A percentile compares a stretch with the other conserved stretches of the same genome.
Evolutionary conservation across 2,797 vertebrate genomes (phyloP).

Genomic region (Hozukius guyotensis): DNA sequence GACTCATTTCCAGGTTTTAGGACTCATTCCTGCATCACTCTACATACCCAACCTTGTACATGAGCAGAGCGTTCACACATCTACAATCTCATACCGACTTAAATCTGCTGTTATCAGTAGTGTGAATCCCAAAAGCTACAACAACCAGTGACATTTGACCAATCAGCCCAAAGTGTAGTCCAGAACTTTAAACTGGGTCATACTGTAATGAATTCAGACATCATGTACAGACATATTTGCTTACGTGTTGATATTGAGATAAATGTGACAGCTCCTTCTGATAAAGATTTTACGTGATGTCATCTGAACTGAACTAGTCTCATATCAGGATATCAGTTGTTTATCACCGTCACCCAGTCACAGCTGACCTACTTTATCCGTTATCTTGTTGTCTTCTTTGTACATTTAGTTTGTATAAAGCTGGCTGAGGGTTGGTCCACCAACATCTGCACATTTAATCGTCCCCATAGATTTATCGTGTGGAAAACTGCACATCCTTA

Average conservation of each 20-base stretch:
- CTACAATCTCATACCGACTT: too few relatives aligned
- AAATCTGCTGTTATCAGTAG: too few relatives aligned
- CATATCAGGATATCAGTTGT: not conserved
- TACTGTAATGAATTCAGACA: not conserved
- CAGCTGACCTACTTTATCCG: not conserved
- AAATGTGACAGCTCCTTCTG: not conserved
- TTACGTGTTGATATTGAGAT: not conserved
- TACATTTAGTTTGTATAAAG: not conserved
- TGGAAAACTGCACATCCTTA: not conserved
- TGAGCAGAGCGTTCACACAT: too few relatives aligned
- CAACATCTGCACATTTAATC: not conserved
- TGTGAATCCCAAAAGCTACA: not conserved
- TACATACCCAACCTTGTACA: too few relatives aligned
- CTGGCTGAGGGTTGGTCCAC: not conserved
- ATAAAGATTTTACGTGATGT: not conserved
- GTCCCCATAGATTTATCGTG: not conserved
- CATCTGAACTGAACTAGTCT: not conserved
- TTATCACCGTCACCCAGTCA: not conserved
- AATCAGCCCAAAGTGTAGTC: not conserved
- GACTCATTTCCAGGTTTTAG: too few relatives aligned
- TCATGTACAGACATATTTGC: not conserved
- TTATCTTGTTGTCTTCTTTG: not conserved
- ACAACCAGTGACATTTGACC: not conserved
- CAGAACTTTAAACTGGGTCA: not conserved
- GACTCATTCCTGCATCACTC: too few relatives aligned